Conservation (phyloP, 2,113 vertebrate genomes). For the Triplophysa dalaica region DNA sequence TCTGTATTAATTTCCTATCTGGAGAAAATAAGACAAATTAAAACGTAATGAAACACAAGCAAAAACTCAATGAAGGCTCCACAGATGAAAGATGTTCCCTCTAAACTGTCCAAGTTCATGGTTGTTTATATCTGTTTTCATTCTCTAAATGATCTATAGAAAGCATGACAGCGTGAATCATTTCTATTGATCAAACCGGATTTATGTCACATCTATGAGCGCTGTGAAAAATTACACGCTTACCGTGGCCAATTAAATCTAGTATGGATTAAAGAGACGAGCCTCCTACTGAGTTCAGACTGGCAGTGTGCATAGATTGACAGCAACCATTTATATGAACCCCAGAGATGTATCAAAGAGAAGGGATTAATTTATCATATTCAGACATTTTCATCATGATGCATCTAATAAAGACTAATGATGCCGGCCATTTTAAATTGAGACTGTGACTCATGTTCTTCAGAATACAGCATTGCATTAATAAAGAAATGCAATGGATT, state of each 20-base stretch:
- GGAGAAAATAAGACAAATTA: neutral
- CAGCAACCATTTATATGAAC: neutral
- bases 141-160: neutral
- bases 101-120: neutral
- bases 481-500: neutral
- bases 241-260: slow-evolving; percentile 48
- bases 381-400: neutral
- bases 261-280: slow-evolving; percentile 17
- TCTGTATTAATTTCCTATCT: neutral
- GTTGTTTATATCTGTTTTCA: slow-evolving; percentile 7
- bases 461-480: neutral
- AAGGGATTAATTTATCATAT: neutral
- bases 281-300: slow-evolving; percentile 4
- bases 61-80: neutral
- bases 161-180: neutral
- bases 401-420: neutral
- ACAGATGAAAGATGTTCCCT: neutral
- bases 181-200: slow-evolving; percentile 3
- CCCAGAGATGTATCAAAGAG: neutral
- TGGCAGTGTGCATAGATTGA: neutral
- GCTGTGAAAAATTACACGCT: slow-evolving; percentile 28
- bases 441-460: neutral
- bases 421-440: neutral
- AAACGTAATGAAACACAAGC: neutral
- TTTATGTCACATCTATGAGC: slow-evolving; percentile 18